Evolutionary conservation across 2,888 invertebrate species (phyloP).

Genomic region (Torymus tubicola): DNA sequence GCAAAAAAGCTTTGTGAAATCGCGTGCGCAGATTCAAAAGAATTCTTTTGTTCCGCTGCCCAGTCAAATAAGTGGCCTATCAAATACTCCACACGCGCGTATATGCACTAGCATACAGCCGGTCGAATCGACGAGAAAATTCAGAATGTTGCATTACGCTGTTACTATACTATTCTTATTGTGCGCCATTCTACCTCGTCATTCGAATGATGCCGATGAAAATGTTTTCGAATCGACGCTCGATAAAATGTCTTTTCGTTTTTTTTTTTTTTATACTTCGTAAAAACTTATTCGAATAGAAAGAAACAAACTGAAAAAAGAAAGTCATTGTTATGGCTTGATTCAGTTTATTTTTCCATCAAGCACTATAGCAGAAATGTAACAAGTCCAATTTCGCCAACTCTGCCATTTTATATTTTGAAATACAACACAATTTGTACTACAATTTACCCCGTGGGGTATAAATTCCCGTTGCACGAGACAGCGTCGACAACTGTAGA

Average conservation of each 20-base stretch:
- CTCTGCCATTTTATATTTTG: background rate
- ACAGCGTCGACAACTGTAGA: slow-evolving; percentile 42
- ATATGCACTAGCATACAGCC: no score
- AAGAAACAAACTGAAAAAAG: no score
- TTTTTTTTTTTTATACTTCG: no score
- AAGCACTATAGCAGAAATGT: no score
- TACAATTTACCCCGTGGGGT: slow-evolving; percentile 18
- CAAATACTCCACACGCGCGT: no score
- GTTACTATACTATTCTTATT: background rate
- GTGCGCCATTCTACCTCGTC: background rate
- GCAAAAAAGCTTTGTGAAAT: slow-evolving; percentile 25
- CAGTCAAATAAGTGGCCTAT: slow-evolving; percentile 1
- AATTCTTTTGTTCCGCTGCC: slow-evolving; percentile 15
- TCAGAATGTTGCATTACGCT: no score
- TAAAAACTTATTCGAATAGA: no score
- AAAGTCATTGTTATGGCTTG: no score
- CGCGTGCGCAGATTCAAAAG: background rate
- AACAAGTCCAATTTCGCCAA: no score
- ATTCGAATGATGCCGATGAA: background rate
- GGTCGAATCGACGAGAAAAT: no score
- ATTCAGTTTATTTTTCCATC: no score
- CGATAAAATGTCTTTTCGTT: no score
- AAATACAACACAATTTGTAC: slow-evolving; percentile 19
- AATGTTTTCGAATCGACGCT: background rate
- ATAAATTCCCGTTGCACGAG: slow-evolving; percentile 43